phyloP scores from a whole-genome alignment of 2,888 invertebrate genomes.

The Phytoseiulus persimilis region DNA sequence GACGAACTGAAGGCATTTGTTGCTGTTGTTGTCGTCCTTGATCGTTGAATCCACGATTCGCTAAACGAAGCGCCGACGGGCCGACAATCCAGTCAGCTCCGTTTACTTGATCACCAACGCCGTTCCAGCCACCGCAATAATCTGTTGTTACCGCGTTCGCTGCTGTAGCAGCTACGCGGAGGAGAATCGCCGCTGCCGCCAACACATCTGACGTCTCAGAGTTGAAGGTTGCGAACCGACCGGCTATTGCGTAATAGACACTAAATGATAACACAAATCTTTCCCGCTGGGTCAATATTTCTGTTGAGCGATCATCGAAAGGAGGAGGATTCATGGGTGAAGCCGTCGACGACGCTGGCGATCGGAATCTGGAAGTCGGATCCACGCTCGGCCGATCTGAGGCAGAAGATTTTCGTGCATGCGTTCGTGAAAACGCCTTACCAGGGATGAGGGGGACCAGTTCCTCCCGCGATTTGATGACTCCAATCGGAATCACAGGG shows the following conservation, averaged over 20 bases:
- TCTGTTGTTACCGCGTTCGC: neutral
- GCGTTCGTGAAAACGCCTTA: neutral
- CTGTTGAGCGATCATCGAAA: neutral
- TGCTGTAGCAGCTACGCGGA: neutral
- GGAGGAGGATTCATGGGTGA: too few relatives aligned
- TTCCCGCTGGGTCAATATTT: neutral
- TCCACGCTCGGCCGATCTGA: neutral
- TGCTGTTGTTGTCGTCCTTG: neutral
- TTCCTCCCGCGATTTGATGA: neutral
- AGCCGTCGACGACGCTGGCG: too few relatives aligned
- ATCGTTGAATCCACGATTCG: neutral
- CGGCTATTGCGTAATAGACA: neutral
- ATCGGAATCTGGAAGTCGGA: neutral
- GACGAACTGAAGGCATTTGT: neutral
- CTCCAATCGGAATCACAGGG: neutral
- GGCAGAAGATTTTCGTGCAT: neutral
- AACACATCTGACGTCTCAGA: neutral
- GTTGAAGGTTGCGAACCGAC: neutral
- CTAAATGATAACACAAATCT: neutral
- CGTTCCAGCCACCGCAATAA: neutral
- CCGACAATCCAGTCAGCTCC: neutral
- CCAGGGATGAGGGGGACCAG: neutral
- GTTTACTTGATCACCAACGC: neutral
- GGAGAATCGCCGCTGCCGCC: neutral
- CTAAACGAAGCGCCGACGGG: neutral